phyloP scores from a whole-genome alignment of 1,140 invertebrate species.

The Wasmannia auropunctata region DNA sequence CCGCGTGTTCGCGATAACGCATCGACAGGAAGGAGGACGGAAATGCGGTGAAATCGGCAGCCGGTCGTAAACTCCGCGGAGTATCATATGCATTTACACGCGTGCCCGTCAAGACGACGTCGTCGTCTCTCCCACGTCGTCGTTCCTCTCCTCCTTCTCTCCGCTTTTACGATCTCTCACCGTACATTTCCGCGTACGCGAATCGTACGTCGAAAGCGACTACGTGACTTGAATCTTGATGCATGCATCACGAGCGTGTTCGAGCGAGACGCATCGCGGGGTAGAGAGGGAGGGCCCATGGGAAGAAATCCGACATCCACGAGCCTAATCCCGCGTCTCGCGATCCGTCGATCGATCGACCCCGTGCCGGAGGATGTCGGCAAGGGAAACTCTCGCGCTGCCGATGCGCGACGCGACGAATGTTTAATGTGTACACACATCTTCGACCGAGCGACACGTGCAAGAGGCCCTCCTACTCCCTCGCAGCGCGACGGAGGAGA shows the following conservation, averaged over 20 bases:
- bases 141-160: background rate
- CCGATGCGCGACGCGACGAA: constrained; percentile 1
- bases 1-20: constrained; percentile 9
- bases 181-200: constrained; percentile 51
- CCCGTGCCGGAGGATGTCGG: background rate
- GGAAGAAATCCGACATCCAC: constrained; percentile 36
- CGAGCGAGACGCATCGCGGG: background rate
- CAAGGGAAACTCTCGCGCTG: no score
- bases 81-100: constrained; percentile 62
- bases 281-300: no score
- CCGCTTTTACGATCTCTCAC: constrained; percentile 57
- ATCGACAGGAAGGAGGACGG: background rate
- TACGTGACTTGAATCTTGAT: constrained; percentile 63
- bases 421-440: constrained; percentile 7
- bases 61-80: constrained; percentile 66
- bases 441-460: constrained; percentile 15
- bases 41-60: constrained; percentile 58
- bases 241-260: background rate
- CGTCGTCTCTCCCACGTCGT: constrained; percentile 4
- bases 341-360: constrained; percentile 33
- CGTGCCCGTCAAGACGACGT: constrained; percentile 57
- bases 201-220: constrained; percentile 54
- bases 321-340: constrained; percentile 29
- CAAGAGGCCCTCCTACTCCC: background rate
- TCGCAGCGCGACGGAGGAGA: background rate